A percentile compares a stretch with the other conserved stretches of the same genome.
These are phyloP conservation scores for Hyperoplus lanceolatus DNA, from an alignment of 2,797 vertebrate genomes.

Conservation along the genomic window DNA sequence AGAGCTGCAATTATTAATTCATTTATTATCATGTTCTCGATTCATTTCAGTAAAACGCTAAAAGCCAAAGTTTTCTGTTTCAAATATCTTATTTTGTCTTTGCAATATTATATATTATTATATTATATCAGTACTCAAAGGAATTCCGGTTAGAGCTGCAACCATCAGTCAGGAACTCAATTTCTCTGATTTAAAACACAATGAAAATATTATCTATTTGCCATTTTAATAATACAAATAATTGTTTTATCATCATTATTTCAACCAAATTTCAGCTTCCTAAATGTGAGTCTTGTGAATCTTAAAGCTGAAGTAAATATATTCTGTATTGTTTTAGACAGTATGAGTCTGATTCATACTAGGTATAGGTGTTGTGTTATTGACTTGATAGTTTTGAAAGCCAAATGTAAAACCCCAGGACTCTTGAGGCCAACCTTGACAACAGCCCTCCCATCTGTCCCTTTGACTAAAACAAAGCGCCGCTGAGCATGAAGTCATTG, in stretches of 20 bases:
- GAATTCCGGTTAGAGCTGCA: not conserved
- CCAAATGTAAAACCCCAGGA: conserved; percentile 30
- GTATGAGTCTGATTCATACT: not conserved
- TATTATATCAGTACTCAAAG: too few species aligned
- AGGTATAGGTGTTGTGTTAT: conserved; percentile 3
- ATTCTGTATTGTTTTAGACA: not conserved
- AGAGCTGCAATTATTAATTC: not conserved
- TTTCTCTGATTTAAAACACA: not conserved
- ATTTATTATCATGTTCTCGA: not conserved
- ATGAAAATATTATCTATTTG: too few species aligned
- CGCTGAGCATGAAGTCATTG: conserved; percentile 21
- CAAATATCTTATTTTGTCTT: not conserved
- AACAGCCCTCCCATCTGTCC: conserved; percentile 23
- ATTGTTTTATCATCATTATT: too few species aligned
- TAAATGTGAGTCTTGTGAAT: not conserved
- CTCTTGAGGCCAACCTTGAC: conserved; percentile 16
- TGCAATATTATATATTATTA: not conserved
- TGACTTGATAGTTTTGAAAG: conserved; percentile 34
- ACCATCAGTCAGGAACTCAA: not conserved
- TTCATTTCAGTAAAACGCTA: too few species aligned
- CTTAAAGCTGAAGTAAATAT: not conserved
- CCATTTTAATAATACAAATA: too few species aligned
- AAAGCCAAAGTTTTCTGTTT: not conserved
- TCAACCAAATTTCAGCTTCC: not conserved
- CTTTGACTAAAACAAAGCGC: conserved; percentile 40